These are phyloP conservation scores for Coregonus clupeaformis DNA, from an alignment of 2,113 vertebrate genomes.

Conservation along the genomic window DNA sequence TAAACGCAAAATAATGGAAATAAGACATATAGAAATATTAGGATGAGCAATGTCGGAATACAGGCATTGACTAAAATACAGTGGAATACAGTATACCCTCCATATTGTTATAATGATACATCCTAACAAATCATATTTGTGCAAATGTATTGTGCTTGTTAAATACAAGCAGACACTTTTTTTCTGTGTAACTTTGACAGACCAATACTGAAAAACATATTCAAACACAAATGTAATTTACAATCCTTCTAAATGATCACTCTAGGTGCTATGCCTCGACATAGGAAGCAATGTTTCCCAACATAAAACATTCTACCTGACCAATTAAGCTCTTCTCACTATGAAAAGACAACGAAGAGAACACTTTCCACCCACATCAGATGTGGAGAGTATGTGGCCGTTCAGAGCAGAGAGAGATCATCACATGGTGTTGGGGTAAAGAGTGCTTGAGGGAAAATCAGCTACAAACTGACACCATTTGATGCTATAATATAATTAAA, in stretches of 20 bases:
- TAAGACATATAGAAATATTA: no score
- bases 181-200: no score
- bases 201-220: no score
- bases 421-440: not conserved
- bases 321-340: not conserved
- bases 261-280: not conserved
- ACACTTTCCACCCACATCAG: not conserved
- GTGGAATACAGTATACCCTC: not conserved
- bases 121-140: no score
- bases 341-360: not conserved
- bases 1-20: no score
- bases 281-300: not conserved
- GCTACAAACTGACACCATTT: not conserved
- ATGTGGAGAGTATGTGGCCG: no score
- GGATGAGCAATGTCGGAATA: no score
- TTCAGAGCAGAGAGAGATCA: not conserved
- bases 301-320: not conserved
- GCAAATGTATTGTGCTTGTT: no score
- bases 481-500: slow-evolving; percentile 26
- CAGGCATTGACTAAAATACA: no score
- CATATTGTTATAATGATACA: not conserved
- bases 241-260: not conserved
- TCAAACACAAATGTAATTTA: not conserved
- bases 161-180: no score
- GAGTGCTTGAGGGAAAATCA: not conserved